phyloP scores from a whole-genome alignment of 2,113 vertebrate genomes.

The Saccopteryx bilineata region DNA sequence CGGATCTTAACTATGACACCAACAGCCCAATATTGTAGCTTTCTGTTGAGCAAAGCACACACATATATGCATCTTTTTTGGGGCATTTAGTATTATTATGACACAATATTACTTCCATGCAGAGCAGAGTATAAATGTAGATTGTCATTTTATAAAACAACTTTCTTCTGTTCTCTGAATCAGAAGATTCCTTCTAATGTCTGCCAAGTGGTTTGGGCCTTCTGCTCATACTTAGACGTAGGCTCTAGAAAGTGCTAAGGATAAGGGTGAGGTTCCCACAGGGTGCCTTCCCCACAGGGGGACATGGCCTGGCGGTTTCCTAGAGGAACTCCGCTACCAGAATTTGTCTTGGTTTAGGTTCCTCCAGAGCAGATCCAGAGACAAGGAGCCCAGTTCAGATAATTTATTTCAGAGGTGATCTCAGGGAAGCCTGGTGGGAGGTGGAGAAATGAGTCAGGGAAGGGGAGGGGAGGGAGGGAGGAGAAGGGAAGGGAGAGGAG shows the following conservation, averaged over 20 bases:
- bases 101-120: neutral
- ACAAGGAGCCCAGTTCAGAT: neutral
- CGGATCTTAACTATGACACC: neutral
- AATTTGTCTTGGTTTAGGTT: neutral
- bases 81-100: neutral
- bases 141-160: neutral
- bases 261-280: accelerated
- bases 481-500: too few relatives aligned
- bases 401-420: neutral
- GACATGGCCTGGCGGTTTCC: neutral
- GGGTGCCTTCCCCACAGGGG: neutral
- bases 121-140: neutral
- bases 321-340: neutral
- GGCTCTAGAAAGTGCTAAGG: neutral
- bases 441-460: neutral
- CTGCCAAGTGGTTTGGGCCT: neutral
- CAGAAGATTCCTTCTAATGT: neutral
- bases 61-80: accelerated
- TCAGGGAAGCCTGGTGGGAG: neutral
- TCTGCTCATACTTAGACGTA: neutral
- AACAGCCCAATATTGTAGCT: neutral
- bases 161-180: neutral
- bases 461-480: neutral
- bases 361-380: neutral
- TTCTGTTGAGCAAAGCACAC: neutral